Conservation (phyloP, 1,140 invertebrate species). For the Zophobas atratus region DNA sequence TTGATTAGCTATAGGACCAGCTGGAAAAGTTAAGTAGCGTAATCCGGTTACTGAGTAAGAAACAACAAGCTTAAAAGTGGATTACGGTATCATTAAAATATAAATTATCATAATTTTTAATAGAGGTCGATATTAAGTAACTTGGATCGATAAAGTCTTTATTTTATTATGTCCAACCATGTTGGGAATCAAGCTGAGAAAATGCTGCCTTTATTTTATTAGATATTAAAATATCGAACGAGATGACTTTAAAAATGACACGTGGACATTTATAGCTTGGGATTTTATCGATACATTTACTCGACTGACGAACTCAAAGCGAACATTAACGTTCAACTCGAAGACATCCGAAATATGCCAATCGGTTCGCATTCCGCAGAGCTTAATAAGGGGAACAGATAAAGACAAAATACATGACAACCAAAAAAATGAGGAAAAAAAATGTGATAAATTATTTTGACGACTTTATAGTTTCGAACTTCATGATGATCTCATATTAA, state of each 20-base stretch:
- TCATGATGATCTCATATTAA: no score
- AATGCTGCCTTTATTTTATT: constrained; percentile 54
- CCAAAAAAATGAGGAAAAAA: no score
- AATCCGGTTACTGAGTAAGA: constrained; percentile 27
- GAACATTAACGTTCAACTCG: constrained; percentile 1
- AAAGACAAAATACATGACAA: no score
- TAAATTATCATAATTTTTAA: constrained; percentile 53
- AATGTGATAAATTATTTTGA: no score
- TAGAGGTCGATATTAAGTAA: constrained; percentile 51
- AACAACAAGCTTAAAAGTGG: constrained; percentile 13
- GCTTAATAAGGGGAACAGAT: no score
- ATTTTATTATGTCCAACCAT: constrained; percentile 53
- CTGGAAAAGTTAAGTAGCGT: neutral
- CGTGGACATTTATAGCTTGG: constrained; percentile 47
- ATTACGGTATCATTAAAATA: constrained; percentile 41
- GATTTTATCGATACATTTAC: constrained; percentile 28
- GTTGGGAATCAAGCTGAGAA: constrained; percentile 56
- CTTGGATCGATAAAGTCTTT: constrained; percentile 55
- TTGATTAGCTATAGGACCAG: constrained; percentile 11
- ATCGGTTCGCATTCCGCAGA: neutral
- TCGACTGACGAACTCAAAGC: constrained; percentile 21
- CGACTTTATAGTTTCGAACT: no score
- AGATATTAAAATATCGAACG: constrained; percentile 58
- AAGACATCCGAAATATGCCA: constrained; percentile 20
- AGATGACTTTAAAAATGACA: constrained; percentile 48